Evolutionary conservation across 2,888 invertebrate genomes (phyloP).

Genomic region (Drosophila pegasa): DNA sequence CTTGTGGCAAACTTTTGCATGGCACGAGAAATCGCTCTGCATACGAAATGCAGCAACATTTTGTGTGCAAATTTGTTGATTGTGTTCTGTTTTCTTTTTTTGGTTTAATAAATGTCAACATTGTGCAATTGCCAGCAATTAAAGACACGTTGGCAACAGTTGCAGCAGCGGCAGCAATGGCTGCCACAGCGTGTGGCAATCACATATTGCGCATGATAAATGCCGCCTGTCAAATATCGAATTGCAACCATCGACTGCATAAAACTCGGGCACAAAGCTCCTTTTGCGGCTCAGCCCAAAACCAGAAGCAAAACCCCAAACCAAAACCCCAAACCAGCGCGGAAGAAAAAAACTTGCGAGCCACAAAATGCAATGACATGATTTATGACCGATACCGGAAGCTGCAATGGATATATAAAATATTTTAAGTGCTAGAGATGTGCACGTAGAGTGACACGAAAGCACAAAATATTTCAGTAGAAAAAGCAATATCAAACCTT

Average conservation of each 20-base stretch:
- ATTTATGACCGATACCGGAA: slow-evolving; percentile 56
- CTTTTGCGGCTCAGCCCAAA: slow-evolving; percentile 39
- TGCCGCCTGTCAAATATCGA: slow-evolving; percentile 55
- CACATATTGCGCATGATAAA: slow-evolving; percentile 64
- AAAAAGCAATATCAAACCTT: too few relatives aligned
- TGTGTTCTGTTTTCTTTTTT: slow-evolving; percentile 39
- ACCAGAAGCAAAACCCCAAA: slow-evolving; percentile 18
- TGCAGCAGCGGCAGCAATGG: slow-evolving; percentile 26
- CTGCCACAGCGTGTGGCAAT: slow-evolving; percentile 29
- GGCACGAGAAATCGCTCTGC: slow-evolving; percentile 5
- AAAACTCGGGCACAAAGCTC: slow-evolving; percentile 39
- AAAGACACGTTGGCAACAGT: slow-evolving; percentile 44
- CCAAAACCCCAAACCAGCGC: slow-evolving; percentile 17
- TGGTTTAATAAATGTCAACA: slow-evolving; percentile 76
- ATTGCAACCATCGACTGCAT: slow-evolving; percentile 42
- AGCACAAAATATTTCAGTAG: too few relatives aligned
- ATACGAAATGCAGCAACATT: slow-evolving; percentile 4
- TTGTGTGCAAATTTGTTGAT: slow-evolving; percentile 65
- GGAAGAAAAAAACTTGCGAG: slow-evolving; percentile 34
- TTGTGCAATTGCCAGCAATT: slow-evolving; percentile 61
- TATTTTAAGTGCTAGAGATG: slow-evolving; percentile 2
- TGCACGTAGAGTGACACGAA: neutral
- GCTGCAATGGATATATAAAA: slow-evolving; percentile 19
- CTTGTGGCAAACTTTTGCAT: slow-evolving; percentile 32
- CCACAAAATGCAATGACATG: slow-evolving; percentile 71